Conservation (phyloP, 1,140 invertebrate species). For the Araneus ventricosus region DNA sequence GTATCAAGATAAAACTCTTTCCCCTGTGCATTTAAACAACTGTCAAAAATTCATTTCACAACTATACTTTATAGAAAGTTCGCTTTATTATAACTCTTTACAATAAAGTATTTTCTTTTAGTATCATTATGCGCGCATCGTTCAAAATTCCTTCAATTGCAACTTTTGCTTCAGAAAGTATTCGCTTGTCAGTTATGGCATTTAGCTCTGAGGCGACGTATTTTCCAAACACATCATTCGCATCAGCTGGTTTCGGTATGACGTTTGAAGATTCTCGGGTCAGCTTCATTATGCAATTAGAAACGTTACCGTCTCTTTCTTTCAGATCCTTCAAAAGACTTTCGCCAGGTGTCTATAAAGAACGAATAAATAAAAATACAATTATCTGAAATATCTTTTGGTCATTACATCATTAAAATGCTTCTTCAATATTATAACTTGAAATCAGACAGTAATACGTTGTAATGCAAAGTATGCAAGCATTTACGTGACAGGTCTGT, state of each 20-base stretch:
- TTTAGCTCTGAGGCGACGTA: background rate
- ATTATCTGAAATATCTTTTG: no score
- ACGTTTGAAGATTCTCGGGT: background rate
- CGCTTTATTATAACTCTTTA: background rate
- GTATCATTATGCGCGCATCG: background rate
- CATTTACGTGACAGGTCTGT: no score
- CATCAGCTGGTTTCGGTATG: background rate
- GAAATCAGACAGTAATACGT: no score
- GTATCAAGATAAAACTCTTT: no score
- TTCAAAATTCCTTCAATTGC: background rate
- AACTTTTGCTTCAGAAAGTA: background rate
- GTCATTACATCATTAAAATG: no score
- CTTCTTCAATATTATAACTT: no score
- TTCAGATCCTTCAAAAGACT: background rate
- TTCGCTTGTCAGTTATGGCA: background rate
- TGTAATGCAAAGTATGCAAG: no score
- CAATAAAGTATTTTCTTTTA: background rate
- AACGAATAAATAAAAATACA: background rate
- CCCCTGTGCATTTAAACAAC: no score
- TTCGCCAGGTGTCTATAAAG: background rate
- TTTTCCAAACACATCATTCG: background rate
- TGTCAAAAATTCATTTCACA: no score
- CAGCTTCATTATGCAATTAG: background rate
- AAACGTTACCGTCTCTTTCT: background rate
- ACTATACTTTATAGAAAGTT: no score